A percentile compares a stretch with the other conserved stretches of the same genome.
These are phyloP conservation scores for Pollimyrus isidori DNA, from an alignment of 2,113 vertebrate species.

Conservation along the genomic window DNA sequence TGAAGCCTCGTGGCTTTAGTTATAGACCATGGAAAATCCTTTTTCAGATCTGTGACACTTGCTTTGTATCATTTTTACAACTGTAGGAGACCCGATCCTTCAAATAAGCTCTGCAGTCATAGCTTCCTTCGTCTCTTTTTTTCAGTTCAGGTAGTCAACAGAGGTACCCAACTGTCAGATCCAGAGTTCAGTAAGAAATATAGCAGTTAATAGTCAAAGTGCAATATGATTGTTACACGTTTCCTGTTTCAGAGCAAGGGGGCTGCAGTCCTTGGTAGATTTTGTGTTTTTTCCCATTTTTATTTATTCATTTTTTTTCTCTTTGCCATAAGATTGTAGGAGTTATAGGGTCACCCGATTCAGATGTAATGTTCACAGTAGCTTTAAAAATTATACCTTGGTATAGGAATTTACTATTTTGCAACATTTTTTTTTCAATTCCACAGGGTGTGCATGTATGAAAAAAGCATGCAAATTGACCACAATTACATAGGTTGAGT, in stretches of 20 bases:
- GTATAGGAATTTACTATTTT: conserved; percentile 23
- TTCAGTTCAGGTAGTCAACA: conserved; percentile 29
- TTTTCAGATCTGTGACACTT: conserved; percentile 36
- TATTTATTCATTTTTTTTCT: neutral
- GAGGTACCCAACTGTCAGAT: conserved; percentile 24
- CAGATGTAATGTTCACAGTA: conserved; percentile 24
- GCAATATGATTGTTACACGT: conserved; percentile 25
- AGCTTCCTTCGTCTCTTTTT: conserved; percentile 19
- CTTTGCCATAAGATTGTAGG: conserved; percentile 22
- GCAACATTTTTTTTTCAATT: conserved; percentile 20
- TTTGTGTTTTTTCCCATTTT: conserved; percentile 5
- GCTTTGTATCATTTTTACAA: conserved; percentile 39
- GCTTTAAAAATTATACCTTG: conserved; percentile 14
- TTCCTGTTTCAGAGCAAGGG: conserved; percentile 24
- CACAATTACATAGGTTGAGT: conserved; percentile 30
- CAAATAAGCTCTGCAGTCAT: conserved; percentile 19
- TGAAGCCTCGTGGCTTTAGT: conserved; percentile 55
- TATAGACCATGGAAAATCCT: conserved; percentile 32
- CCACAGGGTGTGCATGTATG: conserved; percentile 33
- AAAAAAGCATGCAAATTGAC: conserved; percentile 45
- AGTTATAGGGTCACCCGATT: conserved; percentile 28
- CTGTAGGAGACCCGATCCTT: conserved; percentile 26
- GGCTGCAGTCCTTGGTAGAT: conserved; percentile 20
- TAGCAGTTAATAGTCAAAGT: conserved; percentile 26
- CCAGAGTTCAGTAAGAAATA: conserved; percentile 28